A percentile compares a stretch with the other conserved stretches of the same genome.
These are phyloP conservation scores for Scrobipalpa atriplicella DNA, from an alignment of 2,888 invertebrate species.

Conservation along the genomic window DNA sequence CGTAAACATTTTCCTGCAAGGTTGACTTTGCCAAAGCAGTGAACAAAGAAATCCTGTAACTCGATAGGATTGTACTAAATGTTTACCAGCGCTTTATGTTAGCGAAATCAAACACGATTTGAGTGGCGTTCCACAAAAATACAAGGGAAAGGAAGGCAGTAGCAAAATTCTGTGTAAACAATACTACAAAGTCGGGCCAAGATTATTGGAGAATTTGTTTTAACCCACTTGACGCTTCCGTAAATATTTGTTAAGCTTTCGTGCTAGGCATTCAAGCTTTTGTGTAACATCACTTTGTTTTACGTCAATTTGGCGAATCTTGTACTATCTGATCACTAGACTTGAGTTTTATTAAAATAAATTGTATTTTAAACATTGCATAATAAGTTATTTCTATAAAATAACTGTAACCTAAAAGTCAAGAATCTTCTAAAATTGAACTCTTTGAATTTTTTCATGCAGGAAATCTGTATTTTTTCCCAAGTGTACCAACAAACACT, in stretches of 20 bases:
- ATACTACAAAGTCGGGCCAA: constrained; percentile 69
- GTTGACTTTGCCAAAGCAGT: constrained; percentile 36
- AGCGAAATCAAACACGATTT: constrained; percentile 78
- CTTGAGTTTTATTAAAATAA: too few species aligned
- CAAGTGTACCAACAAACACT: too few species aligned
- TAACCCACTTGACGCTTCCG: constrained; percentile 76
- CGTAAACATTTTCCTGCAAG: not conserved
- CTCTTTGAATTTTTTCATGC: too few species aligned
- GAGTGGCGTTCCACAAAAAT: constrained; percentile 76
- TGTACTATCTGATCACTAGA: too few species aligned
- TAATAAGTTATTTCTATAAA: too few species aligned
- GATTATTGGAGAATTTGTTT: constrained; percentile 81
- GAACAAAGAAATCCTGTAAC: constrained; percentile 70
- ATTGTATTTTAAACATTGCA: too few species aligned
- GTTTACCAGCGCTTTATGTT: constrained; percentile 77
- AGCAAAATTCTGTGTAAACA: constrained; percentile 75
- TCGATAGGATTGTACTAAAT: constrained; percentile 72
- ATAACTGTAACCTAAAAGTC: too few species aligned
- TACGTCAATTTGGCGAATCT: not conserved
- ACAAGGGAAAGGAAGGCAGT: constrained; percentile 61
- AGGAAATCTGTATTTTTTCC: too few species aligned
- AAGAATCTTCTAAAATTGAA: too few species aligned
- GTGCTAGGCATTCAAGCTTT: constrained; percentile 44
- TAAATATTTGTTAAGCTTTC: constrained; percentile 80
- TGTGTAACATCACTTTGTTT: constrained; percentile 35